Evolutionary conservation across 1,140 invertebrate genomes (phyloP), one percentile per base, ranked within the genome.

Genomic region (Metaphire vulgaris): DNA sequence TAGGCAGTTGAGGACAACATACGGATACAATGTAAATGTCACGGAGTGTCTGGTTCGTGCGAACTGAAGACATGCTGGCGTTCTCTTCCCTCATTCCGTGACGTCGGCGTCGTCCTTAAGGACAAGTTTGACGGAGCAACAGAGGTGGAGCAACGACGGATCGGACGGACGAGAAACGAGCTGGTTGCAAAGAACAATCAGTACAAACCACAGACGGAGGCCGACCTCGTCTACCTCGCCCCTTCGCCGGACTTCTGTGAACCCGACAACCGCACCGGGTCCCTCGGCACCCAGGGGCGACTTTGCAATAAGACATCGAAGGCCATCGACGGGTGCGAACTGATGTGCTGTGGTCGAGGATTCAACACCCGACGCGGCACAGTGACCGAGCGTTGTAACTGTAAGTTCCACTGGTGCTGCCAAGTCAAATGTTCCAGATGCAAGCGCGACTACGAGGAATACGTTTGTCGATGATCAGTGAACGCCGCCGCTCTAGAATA

Each of bases 241-340:
- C 87, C 90, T n/a, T 97, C 94, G 31, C 96, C 96, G 0, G 94
- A 96, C 83, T 98, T 97, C 86, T 98, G 96, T 84, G 94, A 97
- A 84, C 89, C 82, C 1, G 92, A 97, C 85, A 81, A 90, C 1
- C 83, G 82, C 77, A 81, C 80, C 2, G 85, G 86, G 1, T 85
- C 84, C 6, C 79, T 85, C 21, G 86, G 86, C 1, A 87, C 86
- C 1, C 81, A 81, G 74, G 85, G 82, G 6, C 80, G 87, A 31
- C 77, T 80, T 14, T 89, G 88, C 80, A 88, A 88, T 76, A 83
- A 83, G 76, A 85, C 82, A 15, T 86, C 85, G 14, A 86, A 85
- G 78, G 84, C 80, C 71, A 83, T 86, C 33, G 84, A 87, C 76
- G 87, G 88, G 34, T 89, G 88, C 81, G 85, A 87, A 71, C 82